Evolutionary conservation across 1,140 invertebrate species (phyloP).

Genomic region (Drosophila tristis): DNA sequence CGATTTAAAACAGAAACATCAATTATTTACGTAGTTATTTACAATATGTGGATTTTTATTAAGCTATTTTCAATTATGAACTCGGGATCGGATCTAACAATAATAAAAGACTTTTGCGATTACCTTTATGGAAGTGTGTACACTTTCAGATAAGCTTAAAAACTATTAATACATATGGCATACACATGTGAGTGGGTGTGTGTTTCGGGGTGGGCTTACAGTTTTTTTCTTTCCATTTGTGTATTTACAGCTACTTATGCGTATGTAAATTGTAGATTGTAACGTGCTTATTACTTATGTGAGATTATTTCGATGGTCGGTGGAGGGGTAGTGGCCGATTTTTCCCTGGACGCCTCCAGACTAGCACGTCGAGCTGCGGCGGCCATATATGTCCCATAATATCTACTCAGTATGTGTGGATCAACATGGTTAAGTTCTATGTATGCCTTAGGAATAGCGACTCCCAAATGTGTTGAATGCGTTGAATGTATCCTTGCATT

Average conservation of each 20-base stretch:
- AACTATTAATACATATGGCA: conserved; percentile 12
- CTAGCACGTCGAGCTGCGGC: conserved; percentile 60
- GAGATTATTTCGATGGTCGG: conserved; percentile 49
- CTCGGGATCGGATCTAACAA: too few species aligned
- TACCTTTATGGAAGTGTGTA: too few species aligned
- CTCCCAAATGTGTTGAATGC: not conserved
- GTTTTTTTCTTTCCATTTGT: not conserved
- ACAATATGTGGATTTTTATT: too few species aligned
- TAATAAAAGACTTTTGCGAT: too few species aligned
- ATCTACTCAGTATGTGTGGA: conserved; percentile 64
- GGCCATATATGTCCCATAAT: conserved; percentile 75
- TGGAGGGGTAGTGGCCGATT: conserved; percentile 29
- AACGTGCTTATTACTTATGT: conserved; percentile 37
- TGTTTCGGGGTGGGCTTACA: conserved; percentile 37
- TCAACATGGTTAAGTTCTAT: conserved; percentile 61
- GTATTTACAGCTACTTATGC: not conserved
- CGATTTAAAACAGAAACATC: too few species aligned
- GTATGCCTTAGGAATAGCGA: conserved; percentile 22
- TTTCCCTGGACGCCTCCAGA: conserved; percentile 36
- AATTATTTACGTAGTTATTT: too few species aligned
- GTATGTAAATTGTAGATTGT: not conserved
- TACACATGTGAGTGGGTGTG: conserved; percentile 2
- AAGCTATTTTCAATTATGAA: too few species aligned
- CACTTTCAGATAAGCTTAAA: conserved; percentile 31
- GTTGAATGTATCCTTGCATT: not conserved